phyloP scores from a whole-genome alignment of 2,113 vertebrate genomes.

The Alexandromys fortis region DNA sequence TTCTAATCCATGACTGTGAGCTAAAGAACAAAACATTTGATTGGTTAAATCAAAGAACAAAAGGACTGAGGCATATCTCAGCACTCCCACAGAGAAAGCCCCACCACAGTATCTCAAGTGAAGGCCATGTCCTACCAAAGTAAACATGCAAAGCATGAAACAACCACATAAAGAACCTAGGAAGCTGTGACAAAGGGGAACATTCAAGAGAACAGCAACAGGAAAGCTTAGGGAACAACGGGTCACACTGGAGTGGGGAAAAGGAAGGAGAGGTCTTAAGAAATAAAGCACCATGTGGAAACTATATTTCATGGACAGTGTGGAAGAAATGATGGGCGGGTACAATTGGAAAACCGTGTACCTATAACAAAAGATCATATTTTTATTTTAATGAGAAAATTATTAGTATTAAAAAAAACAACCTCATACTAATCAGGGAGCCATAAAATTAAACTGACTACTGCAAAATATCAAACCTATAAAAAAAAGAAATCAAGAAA shows the following conservation, averaged over 20 bases:
- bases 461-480: background rate
- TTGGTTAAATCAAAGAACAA: background rate
- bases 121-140: background rate
- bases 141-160: background rate
- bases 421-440: background rate
- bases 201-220: background rate
- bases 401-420: background rate
- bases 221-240: background rate
- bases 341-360: background rate
- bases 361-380: background rate
- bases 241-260: background rate
- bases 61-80: background rate
- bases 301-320: background rate
- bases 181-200: background rate
- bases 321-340: background rate
- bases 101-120: background rate
- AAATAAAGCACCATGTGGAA: background rate
- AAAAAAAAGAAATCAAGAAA: conserved; percentile 9
- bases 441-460: background rate
- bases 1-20: conserved; percentile 15
- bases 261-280: background rate
- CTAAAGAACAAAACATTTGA: background rate
- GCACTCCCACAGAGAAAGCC: background rate
- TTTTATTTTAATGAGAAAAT: background rate
- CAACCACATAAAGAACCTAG: background rate